phyloP scores from a whole-genome alignment of 2,113 vertebrate species.

The Nesoenas mayeri region DNA sequence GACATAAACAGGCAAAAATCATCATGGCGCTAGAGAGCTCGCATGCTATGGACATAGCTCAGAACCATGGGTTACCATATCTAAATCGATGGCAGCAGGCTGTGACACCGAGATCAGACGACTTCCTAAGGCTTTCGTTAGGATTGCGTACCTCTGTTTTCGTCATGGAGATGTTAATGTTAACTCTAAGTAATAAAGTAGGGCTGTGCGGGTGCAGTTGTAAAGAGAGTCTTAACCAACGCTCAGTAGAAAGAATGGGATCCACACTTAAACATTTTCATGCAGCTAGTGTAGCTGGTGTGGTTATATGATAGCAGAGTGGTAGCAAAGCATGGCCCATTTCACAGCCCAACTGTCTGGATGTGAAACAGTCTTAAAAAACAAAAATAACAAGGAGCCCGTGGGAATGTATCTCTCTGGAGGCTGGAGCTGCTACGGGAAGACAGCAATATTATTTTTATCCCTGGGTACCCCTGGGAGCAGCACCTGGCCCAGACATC shows the following conservation, averaged over 20 bases:
- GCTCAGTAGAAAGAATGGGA: background rate
- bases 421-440: background rate
- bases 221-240: background rate
- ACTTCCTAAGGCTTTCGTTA: background rate
- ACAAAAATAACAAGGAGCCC: background rate
- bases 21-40: background rate
- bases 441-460: background rate
- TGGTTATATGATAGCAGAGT: background rate
- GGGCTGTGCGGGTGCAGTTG: background rate
- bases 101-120: background rate
- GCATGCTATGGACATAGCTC: background rate
- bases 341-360: background rate
- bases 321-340: background rate
- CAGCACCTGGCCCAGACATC: background rate
- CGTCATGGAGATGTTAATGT: background rate
- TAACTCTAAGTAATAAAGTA: background rate
- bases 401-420: background rate
- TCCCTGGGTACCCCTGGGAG: background rate
- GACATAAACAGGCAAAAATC: background rate
- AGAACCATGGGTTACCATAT: background rate
- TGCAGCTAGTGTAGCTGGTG: fast-evolving
- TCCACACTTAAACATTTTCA: background rate
- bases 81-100: background rate
- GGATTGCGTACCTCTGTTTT: background rate
- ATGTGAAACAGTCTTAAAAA: background rate